phyloP scores from a whole-genome alignment of 2,797 vertebrate species.

The Apodemus agrarius region DNA sequence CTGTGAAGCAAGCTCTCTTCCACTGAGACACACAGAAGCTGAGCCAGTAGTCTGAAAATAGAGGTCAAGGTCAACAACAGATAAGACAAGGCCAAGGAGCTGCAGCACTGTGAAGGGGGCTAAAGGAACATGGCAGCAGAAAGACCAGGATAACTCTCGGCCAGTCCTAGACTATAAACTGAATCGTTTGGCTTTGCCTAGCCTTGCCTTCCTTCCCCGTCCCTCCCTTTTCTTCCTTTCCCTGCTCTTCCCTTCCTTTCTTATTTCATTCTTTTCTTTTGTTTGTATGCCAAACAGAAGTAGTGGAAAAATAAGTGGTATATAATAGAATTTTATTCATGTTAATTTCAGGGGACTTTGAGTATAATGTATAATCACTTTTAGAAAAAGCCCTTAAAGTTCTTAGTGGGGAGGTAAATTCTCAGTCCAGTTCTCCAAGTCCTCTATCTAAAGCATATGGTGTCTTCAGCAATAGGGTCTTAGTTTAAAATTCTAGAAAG shows the following conservation, averaged over 20 bases:
- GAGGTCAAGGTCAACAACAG: not conserved
- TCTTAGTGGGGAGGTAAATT: not conserved
- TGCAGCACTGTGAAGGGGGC: not conserved
- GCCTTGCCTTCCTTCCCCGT: no score
- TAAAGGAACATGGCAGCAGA: not conserved
- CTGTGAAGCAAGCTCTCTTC: not conserved
- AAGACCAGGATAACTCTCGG: not conserved
- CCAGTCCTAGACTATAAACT: not conserved
- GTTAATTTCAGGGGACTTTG: conserved; percentile 23
- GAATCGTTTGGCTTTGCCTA: no score
- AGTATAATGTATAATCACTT: not conserved
- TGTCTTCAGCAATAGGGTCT: not conserved
- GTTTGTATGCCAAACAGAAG: not conserved
- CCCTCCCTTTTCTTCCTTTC: no score
- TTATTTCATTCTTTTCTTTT: not conserved
- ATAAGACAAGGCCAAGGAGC: not conserved
- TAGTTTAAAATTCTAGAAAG: not conserved
- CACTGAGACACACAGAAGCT: not conserved
- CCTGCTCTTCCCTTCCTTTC: not conserved
- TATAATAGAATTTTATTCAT: not conserved
- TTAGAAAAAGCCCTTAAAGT: not conserved
- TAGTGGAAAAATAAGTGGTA: not conserved
- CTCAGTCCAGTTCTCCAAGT: not conserved
- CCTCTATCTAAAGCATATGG: not conserved
- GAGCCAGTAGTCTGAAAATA: not conserved